Base-by-base conservation (phyloP, 2,797 vertebrate species). In the Notolabrus celidotus region DNA sequence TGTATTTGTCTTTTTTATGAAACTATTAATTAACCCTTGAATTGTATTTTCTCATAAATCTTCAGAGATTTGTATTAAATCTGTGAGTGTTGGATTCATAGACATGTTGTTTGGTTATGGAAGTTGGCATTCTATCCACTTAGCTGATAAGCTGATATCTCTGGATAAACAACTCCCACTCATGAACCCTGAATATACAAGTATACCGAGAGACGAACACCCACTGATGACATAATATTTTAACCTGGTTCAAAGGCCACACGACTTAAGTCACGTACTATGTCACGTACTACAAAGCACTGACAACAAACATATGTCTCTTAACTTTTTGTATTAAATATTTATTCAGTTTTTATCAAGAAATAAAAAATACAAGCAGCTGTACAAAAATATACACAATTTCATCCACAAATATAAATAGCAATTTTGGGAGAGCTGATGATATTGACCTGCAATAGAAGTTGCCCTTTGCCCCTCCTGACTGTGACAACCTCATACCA, bases 341-440 rank as follows among this genome's bases (percentile, higher is more conserved):
- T 79, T 39, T 62, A 64, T 83, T 79, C 5, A 45, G 19, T 71
- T 76, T 36, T 15, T 59, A 71, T 71, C 1, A 41, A 71, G 25
- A 16, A 34, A 6, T 52, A 61, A 71, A 68, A 75, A 56, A 67
- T 27, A 52, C 9, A 15, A 5, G 16, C 16, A 45, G 1, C 5
- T 43, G 33, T 80, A 71, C 29, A 84, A 72, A 87, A 81, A 74
- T 71, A 82, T 71, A 65, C 11, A 59, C 62, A 33, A 49, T 19
- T 10, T 47, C 10, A 17, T 50, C 25, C 19, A 8, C 1, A 0
- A 9, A 27, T 61, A 61, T 68, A 79, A 81, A 81, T 82, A 67
- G 17, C 3, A 0, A 11, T 46, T 65, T 53, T 60, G 20, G n/a
- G 74, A 73, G 33, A 52, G 31, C n/a, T 23, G 50, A 12, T 70